Evolutionary conservation across 2,113 vertebrate genomes (phyloP).

Genomic region (Rhineura floridana): DNA sequence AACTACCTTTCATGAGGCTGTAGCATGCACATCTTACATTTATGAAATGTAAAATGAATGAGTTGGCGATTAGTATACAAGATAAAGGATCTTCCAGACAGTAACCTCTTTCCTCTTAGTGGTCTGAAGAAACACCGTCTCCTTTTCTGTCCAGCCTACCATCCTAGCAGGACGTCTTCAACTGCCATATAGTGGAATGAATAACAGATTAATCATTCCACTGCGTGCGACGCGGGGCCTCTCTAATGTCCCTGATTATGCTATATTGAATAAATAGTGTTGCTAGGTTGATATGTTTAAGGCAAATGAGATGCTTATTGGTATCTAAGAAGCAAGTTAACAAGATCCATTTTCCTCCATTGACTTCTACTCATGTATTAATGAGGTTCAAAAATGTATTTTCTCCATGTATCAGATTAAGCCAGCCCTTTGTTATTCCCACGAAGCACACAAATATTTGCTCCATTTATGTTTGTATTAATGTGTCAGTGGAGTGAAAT

Average conservation of each 20-base stretch:
- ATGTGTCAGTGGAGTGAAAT: conserved; percentile 65
- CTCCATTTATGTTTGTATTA: conserved; percentile 70
- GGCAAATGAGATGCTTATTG: conserved; percentile 72
- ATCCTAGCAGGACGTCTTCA: conserved; percentile 59
- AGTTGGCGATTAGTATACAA: not conserved
- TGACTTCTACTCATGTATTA: conserved; percentile 73
- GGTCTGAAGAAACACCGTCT: conserved; percentile 36
- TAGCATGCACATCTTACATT: not conserved
- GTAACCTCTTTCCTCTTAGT: conserved; percentile 49
- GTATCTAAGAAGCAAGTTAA: conserved; percentile 73
- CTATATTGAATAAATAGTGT: conserved; percentile 71
- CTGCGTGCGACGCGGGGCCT: conserved; percentile 47
- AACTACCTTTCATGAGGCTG: not conserved
- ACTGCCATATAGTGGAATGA: conserved; percentile 64
- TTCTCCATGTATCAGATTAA: conserved; percentile 68
- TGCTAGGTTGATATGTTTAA: conserved; percentile 72
- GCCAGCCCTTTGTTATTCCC: conserved; percentile 68
- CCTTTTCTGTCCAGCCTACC: conserved; percentile 54
- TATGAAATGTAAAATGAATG: not conserved
- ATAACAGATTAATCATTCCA: conserved; percentile 72
- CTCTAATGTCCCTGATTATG: conserved; percentile 72
- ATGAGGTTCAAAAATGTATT: conserved; percentile 73
- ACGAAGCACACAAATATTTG: conserved; percentile 69
- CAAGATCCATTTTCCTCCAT: conserved; percentile 72
- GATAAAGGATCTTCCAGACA: conserved; percentile 42